Base-by-base conservation (phyloP, 2,113 vertebrate species). In the Romanogobio albipinnatus region DNA sequence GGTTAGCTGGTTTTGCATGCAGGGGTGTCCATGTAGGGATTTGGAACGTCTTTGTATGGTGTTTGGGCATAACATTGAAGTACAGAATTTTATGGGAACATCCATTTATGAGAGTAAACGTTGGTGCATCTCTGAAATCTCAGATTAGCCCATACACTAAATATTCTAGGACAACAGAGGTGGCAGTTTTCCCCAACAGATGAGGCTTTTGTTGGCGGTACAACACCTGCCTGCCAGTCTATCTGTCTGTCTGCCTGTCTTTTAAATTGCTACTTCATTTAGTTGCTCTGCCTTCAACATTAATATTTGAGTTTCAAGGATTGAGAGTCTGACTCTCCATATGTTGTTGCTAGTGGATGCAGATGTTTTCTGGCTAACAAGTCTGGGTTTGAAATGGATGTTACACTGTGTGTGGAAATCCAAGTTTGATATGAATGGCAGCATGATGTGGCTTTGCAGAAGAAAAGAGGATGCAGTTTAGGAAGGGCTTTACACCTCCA, bases 401-500 rank as follows among this genome's bases (percentile, higher is more conserved):
- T 68, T 66, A 26, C 5, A 3, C 4, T 22, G 75, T 83, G 75
- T 86, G 71, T 71, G 14, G 33, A 66, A 66, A 66, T 66, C 78
- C 39, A 66, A 49, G 17, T 24, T 14, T 15, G 11, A 68, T 49
- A 15, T 33, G 68, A 74, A 82, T 15, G 39, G 81, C 26, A 58
- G 9, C 36, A 19, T 83, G 75, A 45, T 82, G 79, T 62, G 81
- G 49, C 29, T 82, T 62, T 62, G 61, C 66, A 24, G n/a, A 75
- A 92, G 90, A 93, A 92, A 91, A 90, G 82, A 88, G 88, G 87
- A 85, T 87, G 90, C 88, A 81, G 89, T 91, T 93, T 91, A 92
- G 84, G 90, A 92, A 92, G 90, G 89, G 89, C 93, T 90, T 91
- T 87, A 92, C 90, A 93, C 91, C 92, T 90, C 92, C 90, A 93